These are phyloP conservation scores for Phrynosoma blainvillii DNA, from an alignment of 2,113 vertebrate genomes.

Conservation along the genomic window DNA sequence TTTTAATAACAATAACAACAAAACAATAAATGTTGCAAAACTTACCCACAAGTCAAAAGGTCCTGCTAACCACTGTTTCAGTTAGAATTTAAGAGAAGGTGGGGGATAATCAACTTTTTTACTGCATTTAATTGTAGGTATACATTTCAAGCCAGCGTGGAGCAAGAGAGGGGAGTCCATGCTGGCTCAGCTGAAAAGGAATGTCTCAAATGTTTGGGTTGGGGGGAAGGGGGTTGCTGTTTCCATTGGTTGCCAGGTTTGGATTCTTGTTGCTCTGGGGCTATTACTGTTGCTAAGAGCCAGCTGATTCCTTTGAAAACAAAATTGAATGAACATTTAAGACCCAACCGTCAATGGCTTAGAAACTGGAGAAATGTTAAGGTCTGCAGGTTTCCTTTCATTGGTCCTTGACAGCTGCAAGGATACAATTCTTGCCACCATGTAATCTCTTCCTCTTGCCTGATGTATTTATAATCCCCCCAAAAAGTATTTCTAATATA, in stretches of 20 bases:
- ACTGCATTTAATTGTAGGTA: neutral
- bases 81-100: constrained; percentile 21
- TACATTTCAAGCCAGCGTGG: constrained; percentile 50
- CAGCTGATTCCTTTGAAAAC: constrained; percentile 34
- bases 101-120: neutral
- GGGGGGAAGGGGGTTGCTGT: constrained; percentile 30
- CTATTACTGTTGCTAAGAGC: constrained; percentile 47
- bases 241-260: constrained; percentile 54
- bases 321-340: constrained; percentile 28
- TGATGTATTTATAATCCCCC: constrained; percentile 9
- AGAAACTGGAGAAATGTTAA: constrained; percentile 18
- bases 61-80: constrained; percentile 37
- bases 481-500: neutral
- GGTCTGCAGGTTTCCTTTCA: neutral
- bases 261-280: constrained; percentile 44
- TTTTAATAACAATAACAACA: neutral
- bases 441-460: neutral
- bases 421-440: neutral
- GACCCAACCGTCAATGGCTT: constrained; percentile 15
- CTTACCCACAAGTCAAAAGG: neutral
- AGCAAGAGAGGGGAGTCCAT: constrained; percentile 36
- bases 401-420: neutral
- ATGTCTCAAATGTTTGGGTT: constrained; percentile 45
- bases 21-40: neutral
- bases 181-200: constrained; percentile 46